phyloP scores from a whole-genome alignment of 2,888 invertebrate genomes.

The Dorcus parallelipipedus region DNA sequence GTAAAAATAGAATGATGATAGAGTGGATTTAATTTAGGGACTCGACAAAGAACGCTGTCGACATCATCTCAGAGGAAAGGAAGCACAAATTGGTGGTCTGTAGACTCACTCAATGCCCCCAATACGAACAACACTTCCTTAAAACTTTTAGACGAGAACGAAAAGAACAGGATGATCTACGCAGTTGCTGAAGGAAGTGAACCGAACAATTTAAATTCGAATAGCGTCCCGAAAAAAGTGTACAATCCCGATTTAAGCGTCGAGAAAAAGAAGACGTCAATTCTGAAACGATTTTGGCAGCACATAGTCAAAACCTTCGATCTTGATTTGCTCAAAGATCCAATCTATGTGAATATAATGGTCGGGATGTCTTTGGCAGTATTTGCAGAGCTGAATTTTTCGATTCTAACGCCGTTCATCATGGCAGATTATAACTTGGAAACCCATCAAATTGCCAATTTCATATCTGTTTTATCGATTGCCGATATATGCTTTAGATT shows the following conservation, averaged over 20 bases:
- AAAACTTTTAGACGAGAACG: conserved; percentile 43
- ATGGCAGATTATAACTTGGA: conserved; percentile 60
- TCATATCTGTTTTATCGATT: conserved; percentile 59
- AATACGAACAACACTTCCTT: conserved; percentile 58
- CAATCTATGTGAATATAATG: conserved; percentile 65
- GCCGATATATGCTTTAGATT: conserved; percentile 59
- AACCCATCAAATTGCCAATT: conserved; percentile 57
- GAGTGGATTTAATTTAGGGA: too few species aligned
- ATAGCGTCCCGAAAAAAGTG: conserved; percentile 1
- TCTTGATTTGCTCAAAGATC: conserved; percentile 63
- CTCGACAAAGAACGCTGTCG: too few species aligned
- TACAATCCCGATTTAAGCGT: conserved; percentile 29
- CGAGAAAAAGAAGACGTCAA: conserved; percentile 44
- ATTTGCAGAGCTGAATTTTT: conserved; percentile 68
- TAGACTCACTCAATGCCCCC: conserved; percentile 48
- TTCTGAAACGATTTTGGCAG: conserved; percentile 28
- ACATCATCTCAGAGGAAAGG: too few species aligned
- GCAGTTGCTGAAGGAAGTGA: background rate
- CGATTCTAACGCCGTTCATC: conserved; percentile 64
- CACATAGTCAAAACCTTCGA: conserved; percentile 59
- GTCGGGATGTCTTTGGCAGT: conserved; percentile 65
- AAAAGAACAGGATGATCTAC: conserved; percentile 8
- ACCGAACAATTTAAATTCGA: background rate
- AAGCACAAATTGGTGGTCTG: conserved; percentile 56
- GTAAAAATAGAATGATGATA: too few species aligned